Conservation (phyloP, 1,140 invertebrate genomes). For the Matsumurasca onukii region DNA sequence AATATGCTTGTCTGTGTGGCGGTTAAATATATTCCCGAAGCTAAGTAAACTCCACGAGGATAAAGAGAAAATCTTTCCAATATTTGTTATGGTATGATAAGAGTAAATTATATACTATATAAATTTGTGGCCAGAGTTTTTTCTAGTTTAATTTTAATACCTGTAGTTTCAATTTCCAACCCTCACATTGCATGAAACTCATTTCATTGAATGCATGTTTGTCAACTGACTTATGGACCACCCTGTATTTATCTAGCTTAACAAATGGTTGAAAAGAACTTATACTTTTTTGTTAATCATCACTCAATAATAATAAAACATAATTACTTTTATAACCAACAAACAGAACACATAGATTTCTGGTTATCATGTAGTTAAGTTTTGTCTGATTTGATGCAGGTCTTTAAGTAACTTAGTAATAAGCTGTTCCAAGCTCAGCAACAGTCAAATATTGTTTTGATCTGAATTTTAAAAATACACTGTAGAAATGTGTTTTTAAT, state of each 20-base stretch:
- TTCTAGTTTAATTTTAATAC: background rate
- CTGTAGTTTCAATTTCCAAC: background rate
- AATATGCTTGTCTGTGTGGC: slow-evolving; percentile 76
- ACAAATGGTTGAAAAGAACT: background rate
- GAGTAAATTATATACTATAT: background rate
- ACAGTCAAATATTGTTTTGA: no score
- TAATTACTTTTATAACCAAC: no score
- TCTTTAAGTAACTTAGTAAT: no score
- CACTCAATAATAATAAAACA: background rate
- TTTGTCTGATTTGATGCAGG: no score
- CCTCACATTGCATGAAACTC: background rate
- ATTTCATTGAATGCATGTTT: no score
- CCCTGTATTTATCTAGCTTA: no score
- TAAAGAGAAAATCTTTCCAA: slow-evolving; percentile 65
- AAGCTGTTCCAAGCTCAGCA: no score
- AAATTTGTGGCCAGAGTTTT: background rate
- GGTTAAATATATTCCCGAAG: slow-evolving; percentile 68
- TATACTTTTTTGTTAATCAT: background rate
- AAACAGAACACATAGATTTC: no score
- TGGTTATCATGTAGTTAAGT: no score
- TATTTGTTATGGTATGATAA: slow-evolving; percentile 59
- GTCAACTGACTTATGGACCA: no score
- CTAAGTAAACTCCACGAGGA: slow-evolving; percentile 64
- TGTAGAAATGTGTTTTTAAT: no score
- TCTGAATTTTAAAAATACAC: no score